These are phyloP conservation scores for Trissonchulus latispiculum DNA, from an alignment of 2,888 invertebrate species.

Conservation along the genomic window DNA sequence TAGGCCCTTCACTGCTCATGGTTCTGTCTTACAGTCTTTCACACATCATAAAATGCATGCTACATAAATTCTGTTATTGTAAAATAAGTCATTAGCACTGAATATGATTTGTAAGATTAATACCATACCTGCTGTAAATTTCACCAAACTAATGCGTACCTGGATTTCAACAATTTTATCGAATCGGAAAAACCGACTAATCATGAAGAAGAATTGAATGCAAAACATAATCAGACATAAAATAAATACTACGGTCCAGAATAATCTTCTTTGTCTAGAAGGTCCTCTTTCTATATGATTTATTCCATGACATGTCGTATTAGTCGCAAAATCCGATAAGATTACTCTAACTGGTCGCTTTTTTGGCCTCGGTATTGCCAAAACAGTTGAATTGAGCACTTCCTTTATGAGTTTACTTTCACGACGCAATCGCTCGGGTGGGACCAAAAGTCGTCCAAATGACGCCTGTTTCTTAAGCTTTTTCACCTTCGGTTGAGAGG, in stretches of 20 bases:
- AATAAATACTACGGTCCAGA: slow-evolving; percentile 9
- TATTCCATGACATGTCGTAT: slow-evolving; percentile 3
- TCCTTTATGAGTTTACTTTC: background rate
- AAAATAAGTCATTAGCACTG: no score
- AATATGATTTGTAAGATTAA: no score
- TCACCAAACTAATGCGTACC: background rate
- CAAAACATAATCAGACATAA: background rate
- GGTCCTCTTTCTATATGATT: background rate
- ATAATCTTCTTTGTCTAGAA: background rate
- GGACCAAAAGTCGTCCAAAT: background rate
- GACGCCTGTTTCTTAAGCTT: background rate
- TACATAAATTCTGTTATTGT: no score
- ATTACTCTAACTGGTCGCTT: background rate
- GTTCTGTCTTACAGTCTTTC: no score
- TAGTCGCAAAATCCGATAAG: background rate
- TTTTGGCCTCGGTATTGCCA: background rate
- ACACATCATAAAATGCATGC: no score
- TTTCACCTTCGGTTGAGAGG: no score
- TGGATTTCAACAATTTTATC: slow-evolving; percentile 10
- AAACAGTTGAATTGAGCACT: background rate
- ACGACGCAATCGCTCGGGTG: background rate
- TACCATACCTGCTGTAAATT: no score
- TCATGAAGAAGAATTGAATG: slow-evolving; percentile 8
- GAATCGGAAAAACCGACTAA: background rate
- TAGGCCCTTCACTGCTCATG: no score